Percentiles rank a stretch among this genome's conserved stretches.
Conservation (phyloP, 2,888 invertebrate genomes). For the Dryomyza anilis region DNA sequence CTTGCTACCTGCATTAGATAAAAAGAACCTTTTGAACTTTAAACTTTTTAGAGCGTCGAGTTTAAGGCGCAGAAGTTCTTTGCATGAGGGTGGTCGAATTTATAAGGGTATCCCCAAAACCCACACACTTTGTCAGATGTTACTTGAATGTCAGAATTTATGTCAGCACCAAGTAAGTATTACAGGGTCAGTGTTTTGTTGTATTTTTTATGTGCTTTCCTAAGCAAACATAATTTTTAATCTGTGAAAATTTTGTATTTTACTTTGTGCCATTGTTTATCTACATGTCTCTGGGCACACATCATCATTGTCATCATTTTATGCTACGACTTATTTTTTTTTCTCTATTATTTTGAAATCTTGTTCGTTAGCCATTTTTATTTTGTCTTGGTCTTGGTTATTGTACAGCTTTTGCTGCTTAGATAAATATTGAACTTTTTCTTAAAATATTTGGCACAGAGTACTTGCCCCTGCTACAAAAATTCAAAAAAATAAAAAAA, state of each 20-base stretch:
- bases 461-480: conserved; percentile 38
- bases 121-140: too few species aligned
- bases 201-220: conserved; percentile 21
- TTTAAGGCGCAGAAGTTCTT: too few species aligned
- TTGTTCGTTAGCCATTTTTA: neutral
- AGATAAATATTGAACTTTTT: conserved; percentile 31
- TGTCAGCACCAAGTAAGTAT: too few species aligned
- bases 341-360: conserved; percentile 25
- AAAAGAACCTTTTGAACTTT: too few species aligned
- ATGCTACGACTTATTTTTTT: conserved; percentile 18
- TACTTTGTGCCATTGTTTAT: conserved; percentile 38
- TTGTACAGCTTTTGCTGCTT: conserved; percentile 8
- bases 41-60: too few species aligned
- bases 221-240: conserved; percentile 33
- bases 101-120: too few species aligned
- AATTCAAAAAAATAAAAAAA: too few species aligned
- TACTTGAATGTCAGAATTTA: too few species aligned
- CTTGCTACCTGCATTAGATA: too few species aligned
- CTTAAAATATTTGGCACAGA: conserved; percentile 36
- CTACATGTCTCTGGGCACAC: conserved; percentile 40
- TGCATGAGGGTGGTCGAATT: too few species aligned
- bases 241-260: conserved; percentile 35
- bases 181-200: conserved; percentile 4
- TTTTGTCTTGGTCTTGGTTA: neutral
- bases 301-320: conserved; percentile 42